Base-by-base conservation (phyloP, 2,113 vertebrate genomes). In the Marcusenius ussheri region DNA sequence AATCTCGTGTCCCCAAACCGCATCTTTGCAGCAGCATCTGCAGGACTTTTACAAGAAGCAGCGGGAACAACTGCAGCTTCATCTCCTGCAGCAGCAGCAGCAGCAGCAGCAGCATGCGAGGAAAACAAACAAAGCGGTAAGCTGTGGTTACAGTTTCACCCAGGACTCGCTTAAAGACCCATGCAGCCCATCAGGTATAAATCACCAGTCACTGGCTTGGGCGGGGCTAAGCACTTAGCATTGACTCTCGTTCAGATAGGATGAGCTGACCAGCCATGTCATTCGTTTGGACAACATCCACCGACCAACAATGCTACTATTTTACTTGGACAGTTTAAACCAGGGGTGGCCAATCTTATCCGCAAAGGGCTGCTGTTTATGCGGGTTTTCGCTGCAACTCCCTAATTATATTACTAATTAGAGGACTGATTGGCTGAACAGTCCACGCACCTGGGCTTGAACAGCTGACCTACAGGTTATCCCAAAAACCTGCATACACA, bases 41-140 rank as follows among this genome's bases (percentile, higher is more conserved):
- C 98, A 99, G 96, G 98, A 99, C 95, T 99, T 99, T 96, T 99
- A 99, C 95, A 99, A 99, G 95, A 99, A 99, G 97, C 98, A 99
- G 96, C 98, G 99, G 95, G 98, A 99, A 96, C 98, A 99, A 96
- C 97, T 99, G 95, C 98, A 99, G 95, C 97, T 99, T 95, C 98
- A 99, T 96, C 98, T 99, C 94, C 94, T 99, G 93, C 98, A 99
- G 95, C 83, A 84, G 19, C 83, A 84, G 9, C 80, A 83, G 49
- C 77, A 83, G 13, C 49, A 51, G 15, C 80, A 84, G 2, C 77
- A 83, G 31, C 98, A 99, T 97, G 97, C 97, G 96, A 97, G 97
- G 96, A 99, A 99, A 96, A 97, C 97, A 95, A 97, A 96, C 93
- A 99, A 99, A 98, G 98, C 99, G 98, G 98, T 99, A 97, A 91